Percentiles rank a stretch among this genome's conserved stretches.
These are phyloP conservation scores for Anastatus disparis DNA, from an alignment of 1,140 invertebrate species.

Conservation along the genomic window DNA sequence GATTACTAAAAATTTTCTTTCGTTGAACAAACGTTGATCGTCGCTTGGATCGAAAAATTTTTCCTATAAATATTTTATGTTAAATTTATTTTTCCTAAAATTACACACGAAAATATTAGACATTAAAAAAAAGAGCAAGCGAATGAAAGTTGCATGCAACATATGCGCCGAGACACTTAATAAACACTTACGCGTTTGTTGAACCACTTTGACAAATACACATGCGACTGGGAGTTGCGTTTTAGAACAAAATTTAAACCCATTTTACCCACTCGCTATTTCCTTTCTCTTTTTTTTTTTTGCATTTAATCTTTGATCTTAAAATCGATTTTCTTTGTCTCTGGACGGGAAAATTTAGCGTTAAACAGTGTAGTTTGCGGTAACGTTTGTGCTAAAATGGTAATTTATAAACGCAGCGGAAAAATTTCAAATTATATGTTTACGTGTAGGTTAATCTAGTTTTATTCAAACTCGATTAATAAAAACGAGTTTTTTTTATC, in stretches of 20 bases:
- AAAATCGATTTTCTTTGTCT: no score
- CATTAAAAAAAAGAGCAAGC: neutral
- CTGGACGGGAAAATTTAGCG: no score
- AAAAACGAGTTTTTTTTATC: no score
- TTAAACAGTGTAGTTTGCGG: no score
- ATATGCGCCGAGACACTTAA: slow-evolving; percentile 2
- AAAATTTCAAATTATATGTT: no score
- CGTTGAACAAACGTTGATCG: neutral
- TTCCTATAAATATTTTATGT: neutral
- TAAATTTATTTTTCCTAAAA: no score
- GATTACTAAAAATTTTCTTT: neutral
- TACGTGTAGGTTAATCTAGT: no score
- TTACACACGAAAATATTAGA: no score
- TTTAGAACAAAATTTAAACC: neutral
- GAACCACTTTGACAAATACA: neutral
- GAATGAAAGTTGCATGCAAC: slow-evolving; percentile 1
- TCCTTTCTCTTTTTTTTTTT: slow-evolving; percentile 21
- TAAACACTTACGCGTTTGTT: neutral
- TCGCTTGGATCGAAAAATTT: neutral
- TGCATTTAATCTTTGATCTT: no score
- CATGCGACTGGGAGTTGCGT: neutral
- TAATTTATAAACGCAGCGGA: no score
- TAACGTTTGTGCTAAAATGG: no score
- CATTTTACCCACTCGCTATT: neutral
- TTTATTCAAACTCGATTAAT: no score